Percentiles rank a stretch among this genome's conserved stretches.
These are phyloP conservation scores for Colletes collaris DNA, from an alignment of 2,888 invertebrate species.

Conservation along the genomic window DNA sequence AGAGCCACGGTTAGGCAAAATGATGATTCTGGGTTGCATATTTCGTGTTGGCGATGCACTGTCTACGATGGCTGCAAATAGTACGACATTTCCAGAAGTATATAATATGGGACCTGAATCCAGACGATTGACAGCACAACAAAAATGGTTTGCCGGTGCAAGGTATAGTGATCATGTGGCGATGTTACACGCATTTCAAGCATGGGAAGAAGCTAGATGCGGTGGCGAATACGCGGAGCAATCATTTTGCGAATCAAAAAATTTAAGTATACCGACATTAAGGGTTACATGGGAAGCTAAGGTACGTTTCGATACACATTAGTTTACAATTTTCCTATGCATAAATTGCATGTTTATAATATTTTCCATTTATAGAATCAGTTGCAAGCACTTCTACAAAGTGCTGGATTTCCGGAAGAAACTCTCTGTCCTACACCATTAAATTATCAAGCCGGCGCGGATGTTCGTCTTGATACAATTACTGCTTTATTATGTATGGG, in stretches of 20 bases:
- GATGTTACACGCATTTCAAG: conserved; percentile 95
- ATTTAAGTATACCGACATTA: conserved; percentile 94
- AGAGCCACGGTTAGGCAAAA: conserved; percentile 98
- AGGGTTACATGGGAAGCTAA: conserved; percentile 97
- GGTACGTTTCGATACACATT: conserved; percentile 72
- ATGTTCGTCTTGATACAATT: conserved; percentile 92
- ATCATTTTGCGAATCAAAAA: conserved; percentile 95
- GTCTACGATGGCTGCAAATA: conserved; percentile 97
- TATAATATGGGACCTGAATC: conserved; percentile 92
- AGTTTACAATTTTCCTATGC: background rate
- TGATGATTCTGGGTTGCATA: conserved; percentile 97
- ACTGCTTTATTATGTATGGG: conserved; percentile 95
- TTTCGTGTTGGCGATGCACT: conserved; percentile 95
- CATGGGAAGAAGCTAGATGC: conserved; percentile 89
- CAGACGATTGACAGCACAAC: conserved; percentile 91
- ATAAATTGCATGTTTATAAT: background rate
- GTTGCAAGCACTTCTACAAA: conserved; percentile 87
- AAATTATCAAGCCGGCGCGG: conserved; percentile 90
- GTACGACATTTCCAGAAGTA: conserved; percentile 97
- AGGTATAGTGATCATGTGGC: conserved; percentile 97
- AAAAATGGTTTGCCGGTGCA: conserved; percentile 93
- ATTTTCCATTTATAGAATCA: conserved; percentile 84
- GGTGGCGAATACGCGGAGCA: conserved; percentile 91
- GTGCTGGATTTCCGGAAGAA: conserved; percentile 95
- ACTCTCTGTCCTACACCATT: conserved; percentile 90